phyloP scores from a whole-genome alignment of 2,113 vertebrate genomes.

The Fregata magnificens region DNA sequence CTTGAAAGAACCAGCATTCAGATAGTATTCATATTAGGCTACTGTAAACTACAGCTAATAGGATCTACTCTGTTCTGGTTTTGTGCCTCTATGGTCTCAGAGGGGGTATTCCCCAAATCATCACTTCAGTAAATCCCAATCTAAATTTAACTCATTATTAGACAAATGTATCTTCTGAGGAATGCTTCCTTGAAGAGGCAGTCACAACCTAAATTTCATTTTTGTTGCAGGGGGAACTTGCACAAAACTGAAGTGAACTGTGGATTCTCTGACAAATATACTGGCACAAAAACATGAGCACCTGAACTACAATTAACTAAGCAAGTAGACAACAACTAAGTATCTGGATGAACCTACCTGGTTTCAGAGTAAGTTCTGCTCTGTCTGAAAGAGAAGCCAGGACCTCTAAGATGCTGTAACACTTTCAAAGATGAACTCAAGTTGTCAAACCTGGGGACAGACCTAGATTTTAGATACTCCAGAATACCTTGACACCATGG shows the following conservation, averaged over 20 bases:
- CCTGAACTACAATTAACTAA: neutral
- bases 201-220: neutral
- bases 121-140: neutral
- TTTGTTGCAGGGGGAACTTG: neutral
- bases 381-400: neutral
- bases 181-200: neutral
- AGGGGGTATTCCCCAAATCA: neutral
- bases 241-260: neutral
- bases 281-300: neutral
- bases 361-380: neutral
- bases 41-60: neutral
- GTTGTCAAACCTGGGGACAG: neutral
- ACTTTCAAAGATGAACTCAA: neutral
- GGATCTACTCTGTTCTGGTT: neutral
- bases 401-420: neutral
- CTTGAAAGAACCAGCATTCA: neutral
- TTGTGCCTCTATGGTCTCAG: neutral
- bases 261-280: neutral
- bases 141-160: neutral
- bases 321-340: neutral
- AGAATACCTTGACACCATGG: neutral
- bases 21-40: neutral
- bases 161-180: neutral
- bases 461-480: neutral
- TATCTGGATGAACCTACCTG: neutral